These are phyloP conservation scores for Perca fluviatilis DNA, from an alignment of 2,113 vertebrate genomes.

Conservation along the genomic window DNA sequence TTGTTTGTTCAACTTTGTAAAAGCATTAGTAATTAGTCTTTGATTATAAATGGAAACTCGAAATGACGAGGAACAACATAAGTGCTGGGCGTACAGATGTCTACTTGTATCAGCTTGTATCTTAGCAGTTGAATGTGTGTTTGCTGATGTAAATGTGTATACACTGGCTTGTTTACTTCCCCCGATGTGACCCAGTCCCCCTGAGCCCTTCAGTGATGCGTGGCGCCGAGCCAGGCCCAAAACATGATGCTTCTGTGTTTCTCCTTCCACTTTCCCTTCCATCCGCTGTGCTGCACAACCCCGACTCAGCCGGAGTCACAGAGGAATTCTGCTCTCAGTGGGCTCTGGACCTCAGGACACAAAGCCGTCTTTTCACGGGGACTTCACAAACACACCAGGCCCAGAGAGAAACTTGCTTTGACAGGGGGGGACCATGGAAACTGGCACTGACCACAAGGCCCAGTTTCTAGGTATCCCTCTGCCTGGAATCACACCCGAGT, in stretches of 20 bases:
- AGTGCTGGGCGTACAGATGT: neutral
- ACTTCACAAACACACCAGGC: conserved; percentile 66
- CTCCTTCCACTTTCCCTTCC: conserved; percentile 11
- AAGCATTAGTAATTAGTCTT: neutral
- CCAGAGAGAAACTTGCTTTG: conserved; percentile 68
- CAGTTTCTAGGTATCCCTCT: conserved; percentile 73
- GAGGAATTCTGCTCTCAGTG: conserved; percentile 63
- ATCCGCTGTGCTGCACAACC: conserved; percentile 43
- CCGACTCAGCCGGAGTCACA: conserved; percentile 32
- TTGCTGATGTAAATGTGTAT: conserved; percentile 32
- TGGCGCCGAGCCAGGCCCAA: conserved; percentile 55
- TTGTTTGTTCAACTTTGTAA: neutral
- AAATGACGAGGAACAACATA: neutral
- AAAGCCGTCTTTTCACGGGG: conserved; percentile 77
- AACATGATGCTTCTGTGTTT: conserved; percentile 56
- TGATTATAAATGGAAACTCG: neutral
- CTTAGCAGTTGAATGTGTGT: conserved; percentile 10
- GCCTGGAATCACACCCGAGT: conserved; percentile 67
- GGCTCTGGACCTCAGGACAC: conserved; percentile 61
- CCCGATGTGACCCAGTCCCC: conserved; percentile 57
- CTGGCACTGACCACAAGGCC: conserved; percentile 69
- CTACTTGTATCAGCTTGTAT: conserved; percentile 1
- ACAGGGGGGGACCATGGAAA: conserved; percentile 74
- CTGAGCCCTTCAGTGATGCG: conserved; percentile 36
- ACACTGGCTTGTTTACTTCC: conserved; percentile 43